Conservation (phyloP, 2,888 invertebrate species). For the Poecilobothrus nobilitatus region DNA sequence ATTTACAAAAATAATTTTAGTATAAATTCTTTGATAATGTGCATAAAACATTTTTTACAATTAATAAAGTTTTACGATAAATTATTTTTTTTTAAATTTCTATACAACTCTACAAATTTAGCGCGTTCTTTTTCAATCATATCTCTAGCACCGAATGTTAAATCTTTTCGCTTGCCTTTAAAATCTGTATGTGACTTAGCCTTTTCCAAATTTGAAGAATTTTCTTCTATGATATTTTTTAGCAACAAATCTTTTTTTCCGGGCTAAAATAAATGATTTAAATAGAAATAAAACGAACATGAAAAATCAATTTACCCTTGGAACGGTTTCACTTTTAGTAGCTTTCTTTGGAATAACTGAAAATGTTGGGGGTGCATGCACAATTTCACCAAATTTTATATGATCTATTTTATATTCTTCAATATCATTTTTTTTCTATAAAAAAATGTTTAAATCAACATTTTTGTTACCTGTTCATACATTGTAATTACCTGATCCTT, state of each 20-base stretch:
- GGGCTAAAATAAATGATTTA: constrained; percentile 45
- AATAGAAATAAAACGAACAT: constrained; percentile 12
- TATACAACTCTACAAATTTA: constrained; percentile 53
- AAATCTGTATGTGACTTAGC: constrained; percentile 33
- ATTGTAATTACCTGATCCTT: constrained; percentile 28
- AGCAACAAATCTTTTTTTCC: constrained; percentile 55
- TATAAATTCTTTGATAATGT: background rate
- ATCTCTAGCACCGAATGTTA: constrained; percentile 50
- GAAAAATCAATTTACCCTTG: constrained; percentile 37
- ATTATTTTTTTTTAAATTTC: constrained; percentile 45
- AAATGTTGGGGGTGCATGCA: constrained; percentile 62
- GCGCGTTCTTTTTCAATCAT: constrained; percentile 53
- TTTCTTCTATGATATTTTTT: constrained; percentile 45
- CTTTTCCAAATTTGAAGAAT: constrained; percentile 7
- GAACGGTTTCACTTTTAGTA: constrained; percentile 38
- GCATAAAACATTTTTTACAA: no score
- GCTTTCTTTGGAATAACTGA: constrained; percentile 47
- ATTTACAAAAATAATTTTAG: background rate
- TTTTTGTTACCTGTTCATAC: constrained; percentile 12
- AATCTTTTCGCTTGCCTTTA: constrained; percentile 53
- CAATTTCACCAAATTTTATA: constrained; percentile 66
- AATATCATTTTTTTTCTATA: constrained; percentile 22
- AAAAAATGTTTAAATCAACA: constrained; percentile 10
- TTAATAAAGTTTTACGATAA: no score
- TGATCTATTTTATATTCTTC: constrained; percentile 54